Evolutionary conservation across 1,140 invertebrate species (phyloP).

Genomic region (Platorchestia sp.): DNA sequence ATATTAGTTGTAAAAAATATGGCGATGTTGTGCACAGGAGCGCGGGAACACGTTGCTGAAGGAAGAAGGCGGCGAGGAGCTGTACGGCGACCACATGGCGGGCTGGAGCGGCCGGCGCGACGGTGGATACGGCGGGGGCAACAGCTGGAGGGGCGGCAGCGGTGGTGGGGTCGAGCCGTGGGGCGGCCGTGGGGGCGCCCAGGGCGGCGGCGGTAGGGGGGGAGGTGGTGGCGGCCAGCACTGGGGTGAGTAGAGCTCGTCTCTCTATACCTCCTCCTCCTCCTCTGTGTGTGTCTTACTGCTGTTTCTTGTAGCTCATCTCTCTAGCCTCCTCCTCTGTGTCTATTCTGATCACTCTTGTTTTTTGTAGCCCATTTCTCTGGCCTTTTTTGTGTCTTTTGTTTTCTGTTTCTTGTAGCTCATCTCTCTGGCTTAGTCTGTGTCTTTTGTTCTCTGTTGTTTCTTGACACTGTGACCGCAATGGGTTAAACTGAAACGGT

Average conservation of each 20-base stretch:
- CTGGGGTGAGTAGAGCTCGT: slow-evolving; percentile 59
- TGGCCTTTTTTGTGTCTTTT: too few relatives aligned
- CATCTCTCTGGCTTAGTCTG: too few relatives aligned
- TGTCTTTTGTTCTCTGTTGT: too few relatives aligned
- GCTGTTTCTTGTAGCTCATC: too few relatives aligned
- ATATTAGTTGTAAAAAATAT: not conserved
- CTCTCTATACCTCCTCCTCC: too few relatives aligned
- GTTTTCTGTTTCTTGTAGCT: too few relatives aligned
- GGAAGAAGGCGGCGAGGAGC: slow-evolving; percentile 63
- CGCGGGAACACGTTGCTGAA: slow-evolving; percentile 61
- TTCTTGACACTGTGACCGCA: too few relatives aligned
- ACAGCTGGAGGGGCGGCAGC: slow-evolving; percentile 63
- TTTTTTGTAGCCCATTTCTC: too few relatives aligned
- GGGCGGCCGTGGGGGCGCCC: slow-evolving; percentile 49
- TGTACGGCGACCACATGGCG: slow-evolving; percentile 28
- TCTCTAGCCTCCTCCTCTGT: too few relatives aligned
- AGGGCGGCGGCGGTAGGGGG: slow-evolving; percentile 55
- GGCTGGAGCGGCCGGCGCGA: slow-evolving; percentile 60
- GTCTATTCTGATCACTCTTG: too few relatives aligned
- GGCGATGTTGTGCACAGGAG: slow-evolving; percentile 54
- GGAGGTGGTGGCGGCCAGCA: slow-evolving; percentile 66
- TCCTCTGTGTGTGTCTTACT: too few relatives aligned
- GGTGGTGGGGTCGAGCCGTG: slow-evolving; percentile 50
- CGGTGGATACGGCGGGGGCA: slow-evolving; percentile 59
- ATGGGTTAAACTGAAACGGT: too few relatives aligned